A percentile compares a stretch with the other conserved stretches of the same genome.
Conservation (phyloP, 2,113 vertebrate species). For the Campylorhamphus procurvoides region DNA sequence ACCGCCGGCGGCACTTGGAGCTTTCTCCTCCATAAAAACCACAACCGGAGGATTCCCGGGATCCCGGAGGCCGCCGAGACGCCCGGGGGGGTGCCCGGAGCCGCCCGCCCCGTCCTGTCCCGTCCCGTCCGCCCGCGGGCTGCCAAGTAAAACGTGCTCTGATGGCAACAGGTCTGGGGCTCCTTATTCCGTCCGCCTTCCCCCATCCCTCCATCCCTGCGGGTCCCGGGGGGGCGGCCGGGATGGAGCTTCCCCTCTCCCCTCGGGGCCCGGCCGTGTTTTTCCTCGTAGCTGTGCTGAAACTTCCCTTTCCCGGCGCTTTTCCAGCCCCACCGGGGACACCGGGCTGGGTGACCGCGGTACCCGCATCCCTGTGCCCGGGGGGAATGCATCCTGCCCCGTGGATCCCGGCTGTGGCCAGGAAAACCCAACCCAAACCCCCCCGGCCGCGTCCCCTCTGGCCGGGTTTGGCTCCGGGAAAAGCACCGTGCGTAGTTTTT, state of each 20-base stretch:
- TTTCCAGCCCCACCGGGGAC: fast-evolving
- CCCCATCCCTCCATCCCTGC: background rate
- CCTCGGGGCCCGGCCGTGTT: background rate
- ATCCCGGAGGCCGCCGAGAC: background rate
- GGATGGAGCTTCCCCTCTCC: background rate
- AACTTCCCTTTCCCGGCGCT: fast-evolving
- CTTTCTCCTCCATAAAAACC: background rate
- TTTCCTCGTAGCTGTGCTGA: background rate
- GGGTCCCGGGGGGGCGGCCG: background rate
- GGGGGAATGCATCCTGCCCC: background rate
- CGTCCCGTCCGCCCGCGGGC: background rate
- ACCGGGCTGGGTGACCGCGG: fast-evolving
- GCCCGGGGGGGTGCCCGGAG: background rate
- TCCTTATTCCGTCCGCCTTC: slow-evolving; percentile 42
- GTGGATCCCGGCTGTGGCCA: fast-evolving
- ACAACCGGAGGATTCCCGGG: background rate
- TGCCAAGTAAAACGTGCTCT: slow-evolving; percentile 53
- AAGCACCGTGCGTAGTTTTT: fast-evolving
- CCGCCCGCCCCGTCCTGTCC: background rate
- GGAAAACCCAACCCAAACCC: fast-evolving
- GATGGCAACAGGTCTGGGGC: slow-evolving; percentile 54
- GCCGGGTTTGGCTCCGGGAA: fast-evolving
- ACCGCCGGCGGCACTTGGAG: background rate
- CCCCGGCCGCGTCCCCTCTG: fast-evolving
- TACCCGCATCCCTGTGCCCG: background rate